Evolutionary conservation across 2,797 vertebrate species (phyloP), one percentile per base, ranked within the genome.

Genomic region (Poecilia velifera): DNA sequence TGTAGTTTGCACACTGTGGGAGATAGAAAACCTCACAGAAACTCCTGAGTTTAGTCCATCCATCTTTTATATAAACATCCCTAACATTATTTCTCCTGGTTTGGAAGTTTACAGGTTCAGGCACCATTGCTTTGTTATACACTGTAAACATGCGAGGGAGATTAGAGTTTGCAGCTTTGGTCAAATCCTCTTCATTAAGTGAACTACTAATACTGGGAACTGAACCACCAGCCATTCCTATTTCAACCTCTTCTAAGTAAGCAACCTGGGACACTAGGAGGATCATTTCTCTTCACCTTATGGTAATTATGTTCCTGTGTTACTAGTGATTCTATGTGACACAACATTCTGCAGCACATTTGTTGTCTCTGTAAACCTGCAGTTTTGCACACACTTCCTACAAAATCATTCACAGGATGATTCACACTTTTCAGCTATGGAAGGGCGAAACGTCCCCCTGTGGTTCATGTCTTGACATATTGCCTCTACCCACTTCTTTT

Each of bases 261-360:
- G 39, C 22, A 71, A n/a, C 41, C 7, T 3, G 4, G 25, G 68
- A 45, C 68, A 59, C 25, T 13, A 45, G 68, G 66, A 68, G 28
- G 80, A 85, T 86, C 68, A 74, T 68, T 73, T 75, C 74, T 82
- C 76, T 82, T 77, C 74, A 72, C 85, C 74, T 75, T 62, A 76
- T 84, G 70, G 79, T 66, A 6, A 39, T 88, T 59, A 89, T 86
- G 89, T 87, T 80, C 77, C 31, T 13, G 43, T 83, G 84, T 87
- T 88, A 72, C 81, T 76, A 76, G 84, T 83, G 57, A 83, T 87
- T 79, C 84, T 78, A 39, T 70, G 53, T n/a, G 14, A 18, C 53
- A 22, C 28, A 25, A 22, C 14, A 36, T 55, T n/a, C 46, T 77
- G 34, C n/a, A 72, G 41, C 28, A 14, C n/a, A 59, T 68, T 45